A percentile compares a stretch with the other conserved stretches of the same genome.
phyloP scores from a whole-genome alignment of 64 coral and sea anemone genomes.

The Trachythela sp. region DNA sequence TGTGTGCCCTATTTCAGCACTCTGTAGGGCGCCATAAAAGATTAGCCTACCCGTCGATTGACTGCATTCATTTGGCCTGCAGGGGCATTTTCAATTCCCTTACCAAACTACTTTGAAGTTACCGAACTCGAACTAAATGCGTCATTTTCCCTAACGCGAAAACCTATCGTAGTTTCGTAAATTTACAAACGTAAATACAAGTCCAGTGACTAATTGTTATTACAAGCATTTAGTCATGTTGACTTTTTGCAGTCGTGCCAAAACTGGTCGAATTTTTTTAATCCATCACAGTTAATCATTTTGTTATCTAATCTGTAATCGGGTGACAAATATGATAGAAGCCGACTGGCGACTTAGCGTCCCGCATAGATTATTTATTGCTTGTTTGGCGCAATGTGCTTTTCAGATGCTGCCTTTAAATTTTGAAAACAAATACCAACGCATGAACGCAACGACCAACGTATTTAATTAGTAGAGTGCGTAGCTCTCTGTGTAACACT shows the following conservation, averaged over 20 bases:
- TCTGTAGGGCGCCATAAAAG: neutral
- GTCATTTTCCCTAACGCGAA: neutral
- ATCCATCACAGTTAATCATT: neutral
- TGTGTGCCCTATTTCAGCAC: neutral
- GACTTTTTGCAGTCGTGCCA: neutral
- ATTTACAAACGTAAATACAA: neutral
- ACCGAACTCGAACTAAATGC: neutral
- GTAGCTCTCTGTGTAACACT: too few relatives aligned
- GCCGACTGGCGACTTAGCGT: neutral
- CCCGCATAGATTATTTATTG: neutral
- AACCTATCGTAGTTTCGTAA: neutral
- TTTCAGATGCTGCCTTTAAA: neutral
- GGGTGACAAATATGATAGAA: neutral
- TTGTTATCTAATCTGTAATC: neutral
- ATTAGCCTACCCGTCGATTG: neutral
- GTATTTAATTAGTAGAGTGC: too few relatives aligned
- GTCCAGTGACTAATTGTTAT: neutral
- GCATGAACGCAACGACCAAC: too few relatives aligned
- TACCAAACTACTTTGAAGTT: neutral
- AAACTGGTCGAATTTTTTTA: neutral
- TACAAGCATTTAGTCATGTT: neutral
- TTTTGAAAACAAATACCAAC: too few relatives aligned
- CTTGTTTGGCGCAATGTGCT: neutral
- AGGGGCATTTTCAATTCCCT: neutral
- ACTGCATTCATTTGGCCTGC: neutral